A percentile compares a stretch with the other conserved stretches of the same genome.
Evolutionary conservation across 2,797 vertebrate genomes (phyloP).

Genomic region (Intellagama lesueurii): DNA sequence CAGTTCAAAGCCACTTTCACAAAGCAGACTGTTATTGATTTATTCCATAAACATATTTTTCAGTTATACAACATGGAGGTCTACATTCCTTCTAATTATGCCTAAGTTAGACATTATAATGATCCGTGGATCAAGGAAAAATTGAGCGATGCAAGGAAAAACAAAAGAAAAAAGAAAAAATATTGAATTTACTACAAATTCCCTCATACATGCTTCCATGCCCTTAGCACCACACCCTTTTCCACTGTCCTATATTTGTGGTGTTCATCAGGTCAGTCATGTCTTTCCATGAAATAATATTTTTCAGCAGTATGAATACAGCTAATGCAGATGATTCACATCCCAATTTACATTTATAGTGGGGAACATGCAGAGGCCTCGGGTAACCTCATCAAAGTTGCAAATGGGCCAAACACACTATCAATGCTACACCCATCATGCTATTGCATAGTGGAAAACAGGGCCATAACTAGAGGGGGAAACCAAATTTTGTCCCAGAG

Average conservation of each 20-base stretch:
- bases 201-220: background rate
- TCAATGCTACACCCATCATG: background rate
- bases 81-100: slow-evolving; percentile 65
- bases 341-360: background rate
- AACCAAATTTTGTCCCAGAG: too few relatives aligned
- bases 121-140: slow-evolving; percentile 59
- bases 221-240: background rate
- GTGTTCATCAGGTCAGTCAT: background rate
- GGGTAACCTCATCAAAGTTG: background rate
- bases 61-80: slow-evolving; percentile 55
- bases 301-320: background rate
- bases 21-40: slow-evolving; percentile 56
- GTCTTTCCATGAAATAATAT: background rate
- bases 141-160: slow-evolving; percentile 38
- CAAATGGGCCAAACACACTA: background rate
- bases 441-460: background rate
- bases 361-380: background rate
- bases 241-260: accelerated
- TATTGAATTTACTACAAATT: slow-evolving; percentile 7
- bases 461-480: too few relatives aligned
- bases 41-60: slow-evolving; percentile 68
- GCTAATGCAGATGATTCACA: background rate
- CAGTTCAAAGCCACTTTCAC: slow-evolving; percentile 69
- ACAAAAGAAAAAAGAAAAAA: background rate
- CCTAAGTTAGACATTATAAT: slow-evolving; percentile 53